Evolutionary conservation across 2,113 vertebrate genomes (phyloP), one percentile per base, ranked within the genome.

Genomic region (Nannospalax galili): DNA sequence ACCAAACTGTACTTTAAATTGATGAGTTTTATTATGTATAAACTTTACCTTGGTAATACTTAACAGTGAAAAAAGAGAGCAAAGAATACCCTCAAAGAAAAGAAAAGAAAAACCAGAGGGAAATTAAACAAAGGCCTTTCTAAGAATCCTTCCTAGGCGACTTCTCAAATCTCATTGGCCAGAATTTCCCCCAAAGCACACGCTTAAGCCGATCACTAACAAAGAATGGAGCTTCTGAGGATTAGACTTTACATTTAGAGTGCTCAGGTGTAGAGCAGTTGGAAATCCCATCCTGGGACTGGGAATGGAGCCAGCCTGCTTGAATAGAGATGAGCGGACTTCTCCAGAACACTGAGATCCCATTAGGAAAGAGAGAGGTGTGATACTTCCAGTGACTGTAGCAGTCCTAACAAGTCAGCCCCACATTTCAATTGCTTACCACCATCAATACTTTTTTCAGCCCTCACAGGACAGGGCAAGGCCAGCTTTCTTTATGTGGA

Each of bases 121-220:
- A 72, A 96, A 20, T n/a, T 28, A 81, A 74, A 80, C 62, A 80
- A 84, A 91, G 74, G 56, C 11, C 17, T 96, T 94, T 74, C 48
- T 32, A 65, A 87, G 52, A 82, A 75, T 37, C 17, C n/a, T 62
- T 48, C 26, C 60, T 7, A 26, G 65, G 52, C 80, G 52, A 89
- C 45, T 5, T 92, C 7, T 92, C 60, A 60, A 24, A 45, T 56
- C 52, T 74, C 65, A 22, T 35, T n/a, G 79, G 75, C 58, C 15
- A 62, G 87, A 67, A 79, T 89, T 92, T 91, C 40, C 30, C 92
- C 80, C 32, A 5, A 32, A 10, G 60, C 22, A 58, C 17, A 48
- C 58, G 40, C 42, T 65, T 82, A 86, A 96, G 7, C 42, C 28
- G 48, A 40, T 67, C 90, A 35, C 65, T 77, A 65, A 37, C 1